Base-by-base conservation (phyloP, 2,888 invertebrate species). In the Pterostichus niger region DNA sequence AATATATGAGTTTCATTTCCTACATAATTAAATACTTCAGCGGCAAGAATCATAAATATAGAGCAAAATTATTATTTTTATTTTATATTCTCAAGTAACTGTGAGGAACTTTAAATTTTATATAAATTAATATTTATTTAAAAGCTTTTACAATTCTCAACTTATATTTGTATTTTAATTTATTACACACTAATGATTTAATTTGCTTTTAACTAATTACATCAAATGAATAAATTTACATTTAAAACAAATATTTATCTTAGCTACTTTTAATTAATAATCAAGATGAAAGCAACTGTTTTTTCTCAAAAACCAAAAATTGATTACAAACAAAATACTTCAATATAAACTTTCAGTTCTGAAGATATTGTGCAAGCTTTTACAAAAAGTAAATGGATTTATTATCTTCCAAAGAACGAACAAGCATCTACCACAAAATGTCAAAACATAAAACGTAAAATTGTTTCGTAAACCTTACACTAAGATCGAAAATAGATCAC, bases 371-470 rank as follows among this genome's bases (percentile, higher is more conserved):
- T 5, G 17, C 61, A 61, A 35, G 61, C 9, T 61, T 31, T 15
- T 17, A n/a, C n/a, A 56, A 56, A 56, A 56, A 56, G 13, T 56
- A 24, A 40, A n/a, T 49, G 13, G n/a, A 49, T 49, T 49, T 49
- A 49, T 49, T 49, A 49, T 49, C 49, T 2, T 13, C 49, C 40
- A 40, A 40, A 6, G 9, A 40, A 40, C 40, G 9, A 40, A 40
- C 40, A 40, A 40, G 9, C 40, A 40, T 40, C 40, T 40, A 40
- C 40, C 49, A 49, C 49, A 49, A 49, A 49, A 49, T 49, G 49
- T 49, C 49, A 49, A 49, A 49, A 49, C 49, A 49, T 2, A 49
- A 0, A 49, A 49, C 49, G 10, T 49, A 49, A 49, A 40, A 40
- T 40, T 40, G 40, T 40, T 40, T 40, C 40, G 40, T 40, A 40